Base-by-base conservation (phyloP, 2,797 vertebrate species). In the Macropodus opercularis region DNA sequence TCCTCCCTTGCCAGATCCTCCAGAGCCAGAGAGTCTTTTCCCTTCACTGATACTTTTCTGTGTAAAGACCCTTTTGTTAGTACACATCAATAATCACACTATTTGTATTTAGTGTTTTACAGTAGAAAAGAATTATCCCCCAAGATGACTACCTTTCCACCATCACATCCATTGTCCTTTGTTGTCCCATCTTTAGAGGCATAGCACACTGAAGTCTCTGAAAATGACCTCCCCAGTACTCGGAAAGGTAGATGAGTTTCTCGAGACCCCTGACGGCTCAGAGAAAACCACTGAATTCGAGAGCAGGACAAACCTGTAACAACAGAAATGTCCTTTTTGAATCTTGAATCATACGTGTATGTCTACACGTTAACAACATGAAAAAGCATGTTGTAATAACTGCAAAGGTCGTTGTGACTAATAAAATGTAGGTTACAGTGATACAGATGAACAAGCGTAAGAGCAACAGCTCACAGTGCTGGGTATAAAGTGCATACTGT, bases 1-100 rank as follows among this genome's bases (percentile, higher is more conserved):
- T 64, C 96, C 96, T 58, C 97, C 97, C 89, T 98, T 98, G n/a
- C 96, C 97, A 65, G 96, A 95, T 42, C 87, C 92, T 77, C 95
- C 95, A 57, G 97, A 95, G 42, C 93, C 90, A 24, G 95, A 93
- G 44, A 92, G 91, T 65, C 95, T 94, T 50, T 93, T 93, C n/a
- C 88, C 90, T 19, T 95, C 95, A 46, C 94, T 91, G 72, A 93
- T 79, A 57, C 91, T 93, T 87, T 98, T 98, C 97, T 98, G 83
- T 61, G 31, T 56, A 57, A 64, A 66, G 19, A 79, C 0, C 3
- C 69, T 3, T 7, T 6, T 6, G 11, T 69, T 31, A 72, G 27
- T 23, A 68, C 13, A 43, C 19, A 38, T 39, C 2, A 17, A 22
- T 49, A 4, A 27, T 17, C 31, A 36, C 3, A 3, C 39, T 47